phyloP scores from a whole-genome alignment of 2,797 vertebrate species.

The Microhierax caerulescens region DNA sequence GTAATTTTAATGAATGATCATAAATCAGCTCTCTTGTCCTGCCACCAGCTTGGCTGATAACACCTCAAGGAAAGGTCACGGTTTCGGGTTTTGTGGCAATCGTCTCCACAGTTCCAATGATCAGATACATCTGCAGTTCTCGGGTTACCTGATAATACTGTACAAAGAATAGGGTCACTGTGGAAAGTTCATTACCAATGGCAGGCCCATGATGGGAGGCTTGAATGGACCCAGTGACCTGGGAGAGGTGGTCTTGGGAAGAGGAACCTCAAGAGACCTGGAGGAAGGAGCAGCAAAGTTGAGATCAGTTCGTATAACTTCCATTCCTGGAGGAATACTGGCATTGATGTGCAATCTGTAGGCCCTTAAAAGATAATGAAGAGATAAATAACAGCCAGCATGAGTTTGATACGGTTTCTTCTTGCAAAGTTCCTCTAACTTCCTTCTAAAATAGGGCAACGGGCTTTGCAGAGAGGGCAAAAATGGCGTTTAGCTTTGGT shows the following conservation, averaged over 20 bases:
- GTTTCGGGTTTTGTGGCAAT: constrained; percentile 41
- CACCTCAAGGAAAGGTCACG: constrained; percentile 10
- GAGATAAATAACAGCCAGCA: not conserved
- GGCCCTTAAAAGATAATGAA: not conserved
- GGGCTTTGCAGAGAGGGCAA: not conserved
- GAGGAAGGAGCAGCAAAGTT: not conserved
- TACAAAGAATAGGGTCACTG: constrained; percentile 25
- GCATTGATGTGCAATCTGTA: not conserved
- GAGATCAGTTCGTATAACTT: not conserved
- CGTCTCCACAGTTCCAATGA: not conserved
- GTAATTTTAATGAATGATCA: not conserved
- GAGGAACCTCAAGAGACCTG: not conserved
- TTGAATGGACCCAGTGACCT: not conserved
- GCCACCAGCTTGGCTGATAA: not conserved
- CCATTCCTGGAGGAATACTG: not conserved
- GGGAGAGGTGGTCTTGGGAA: not conserved
- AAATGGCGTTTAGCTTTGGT: not conserved
- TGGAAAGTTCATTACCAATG: not conserved
- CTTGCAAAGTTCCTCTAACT: not conserved
- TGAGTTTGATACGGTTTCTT: not conserved
- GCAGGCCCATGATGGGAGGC: not conserved
- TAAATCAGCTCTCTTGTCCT: constrained; percentile 17
- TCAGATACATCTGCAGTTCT: constrained; percentile 18
- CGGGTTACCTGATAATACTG: not conserved
- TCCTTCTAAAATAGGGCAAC: not conserved